Conservation (phyloP, 2,797 vertebrate genomes). For the Xiphorhynchus erythropygius region DNA sequence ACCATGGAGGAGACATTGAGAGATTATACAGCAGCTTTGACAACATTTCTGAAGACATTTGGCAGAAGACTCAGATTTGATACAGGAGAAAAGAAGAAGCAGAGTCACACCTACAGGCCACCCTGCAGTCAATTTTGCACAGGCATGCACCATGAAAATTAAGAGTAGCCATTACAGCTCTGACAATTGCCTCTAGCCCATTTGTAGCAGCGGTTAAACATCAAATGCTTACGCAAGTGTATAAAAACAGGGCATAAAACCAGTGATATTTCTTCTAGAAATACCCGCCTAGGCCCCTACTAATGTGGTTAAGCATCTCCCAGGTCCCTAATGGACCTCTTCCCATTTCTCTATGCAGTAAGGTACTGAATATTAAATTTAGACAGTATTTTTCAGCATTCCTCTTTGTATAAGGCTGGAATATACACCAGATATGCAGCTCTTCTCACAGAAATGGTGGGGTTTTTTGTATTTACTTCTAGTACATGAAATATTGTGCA, state of each 20-base stretch:
- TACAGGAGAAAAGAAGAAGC: background rate
- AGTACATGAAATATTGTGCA: background rate
- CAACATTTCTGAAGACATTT: background rate
- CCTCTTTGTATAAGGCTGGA: background rate
- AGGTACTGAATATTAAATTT: background rate
- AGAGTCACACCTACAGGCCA: background rate
- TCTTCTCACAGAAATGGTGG: background rate
- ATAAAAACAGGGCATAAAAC: background rate
- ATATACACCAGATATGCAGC: background rate
- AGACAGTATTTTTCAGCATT: background rate
- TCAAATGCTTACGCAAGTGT: background rate
- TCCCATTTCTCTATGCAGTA: background rate
- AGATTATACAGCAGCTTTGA: background rate
- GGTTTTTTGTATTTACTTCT: background rate
- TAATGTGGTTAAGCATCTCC: background rate
- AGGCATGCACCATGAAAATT: background rate
- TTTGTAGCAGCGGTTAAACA: background rate
- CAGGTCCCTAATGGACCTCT: background rate
- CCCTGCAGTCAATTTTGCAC: background rate
- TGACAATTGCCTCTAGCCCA: fast-evolving
- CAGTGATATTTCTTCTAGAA: background rate
- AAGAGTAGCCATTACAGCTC: background rate
- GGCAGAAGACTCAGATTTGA: background rate
- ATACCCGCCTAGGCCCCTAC: background rate
- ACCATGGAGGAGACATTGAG: background rate